These are phyloP conservation scores for Unio pictorum DNA, from an alignment of 2,888 invertebrate genomes.

Conservation along the genomic window DNA sequence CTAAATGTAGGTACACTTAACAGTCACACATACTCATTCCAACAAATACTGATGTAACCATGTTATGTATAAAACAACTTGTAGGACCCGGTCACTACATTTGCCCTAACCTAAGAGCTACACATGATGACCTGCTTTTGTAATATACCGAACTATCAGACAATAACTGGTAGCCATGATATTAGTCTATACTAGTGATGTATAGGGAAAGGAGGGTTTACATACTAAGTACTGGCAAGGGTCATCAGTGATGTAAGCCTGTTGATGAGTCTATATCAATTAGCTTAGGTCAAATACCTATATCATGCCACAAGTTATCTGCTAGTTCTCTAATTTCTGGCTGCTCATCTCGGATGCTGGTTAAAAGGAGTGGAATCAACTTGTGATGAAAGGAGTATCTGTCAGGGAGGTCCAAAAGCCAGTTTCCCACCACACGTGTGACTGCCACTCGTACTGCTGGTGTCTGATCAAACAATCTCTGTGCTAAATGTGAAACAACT, in stretches of 20 bases:
- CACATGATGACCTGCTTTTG: too few relatives aligned
- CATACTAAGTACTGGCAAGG: not conserved
- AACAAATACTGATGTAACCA: too few relatives aligned
- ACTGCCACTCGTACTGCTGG: slow-evolving; percentile 84
- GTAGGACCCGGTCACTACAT: too few relatives aligned
- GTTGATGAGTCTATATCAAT: too few relatives aligned
- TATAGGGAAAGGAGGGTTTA: not conserved
- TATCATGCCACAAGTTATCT: slow-evolving; percentile 70
- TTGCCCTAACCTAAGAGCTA: too few relatives aligned
- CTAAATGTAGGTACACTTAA: too few relatives aligned
- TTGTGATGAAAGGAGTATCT: slow-evolving; percentile 92
- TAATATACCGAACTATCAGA: too few relatives aligned
- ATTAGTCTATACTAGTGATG: too few relatives aligned
- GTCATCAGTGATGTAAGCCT: too few relatives aligned
- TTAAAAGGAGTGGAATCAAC: slow-evolving; percentile 87
- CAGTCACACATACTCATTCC: too few relatives aligned
- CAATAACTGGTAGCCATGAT: too few relatives aligned
- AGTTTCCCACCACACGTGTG: slow-evolving; percentile 82
- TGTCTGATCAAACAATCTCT: slow-evolving; percentile 88
- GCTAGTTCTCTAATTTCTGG: slow-evolving; percentile 74
- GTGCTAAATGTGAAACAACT: slow-evolving; percentile 85
- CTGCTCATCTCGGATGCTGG: slow-evolving; percentile 87
- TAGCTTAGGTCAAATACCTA: slow-evolving; percentile 53
- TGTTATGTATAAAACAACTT: too few relatives aligned
- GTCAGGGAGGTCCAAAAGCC: slow-evolving; percentile 85